phyloP scores from a whole-genome alignment of 2,888 invertebrate genomes.

The Prionchulus punctatus region DNA sequence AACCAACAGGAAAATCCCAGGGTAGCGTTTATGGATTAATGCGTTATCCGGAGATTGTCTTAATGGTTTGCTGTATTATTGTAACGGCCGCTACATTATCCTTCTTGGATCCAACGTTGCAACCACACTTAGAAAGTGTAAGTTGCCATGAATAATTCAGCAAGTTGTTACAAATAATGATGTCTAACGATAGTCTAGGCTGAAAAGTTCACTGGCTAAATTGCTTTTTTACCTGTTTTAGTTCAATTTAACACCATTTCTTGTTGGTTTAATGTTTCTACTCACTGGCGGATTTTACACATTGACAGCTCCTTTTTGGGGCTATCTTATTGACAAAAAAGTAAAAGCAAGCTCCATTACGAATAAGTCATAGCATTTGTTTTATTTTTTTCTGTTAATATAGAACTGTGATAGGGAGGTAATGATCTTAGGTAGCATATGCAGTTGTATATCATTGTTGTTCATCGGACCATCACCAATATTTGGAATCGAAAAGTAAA shows the following conservation, averaged over 20 bases:
- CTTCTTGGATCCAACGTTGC: conserved; percentile 70
- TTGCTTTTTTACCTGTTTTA: conserved; percentile 6
- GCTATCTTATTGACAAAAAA: conserved; percentile 21
- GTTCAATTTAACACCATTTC: conserved; percentile 27
- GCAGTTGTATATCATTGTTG: conserved; percentile 26
- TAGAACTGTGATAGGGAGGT: conserved; percentile 8
- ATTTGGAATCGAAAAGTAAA: conserved; percentile 19
- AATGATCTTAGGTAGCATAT: conserved; percentile 25
- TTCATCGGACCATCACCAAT: conserved; percentile 30
- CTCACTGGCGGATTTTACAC: conserved; percentile 28
- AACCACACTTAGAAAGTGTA: conserved; percentile 61
- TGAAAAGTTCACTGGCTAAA: too few species aligned
- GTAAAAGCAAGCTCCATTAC: neutral
- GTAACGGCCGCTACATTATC: conserved; percentile 31
- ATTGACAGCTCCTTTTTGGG: conserved; percentile 23
- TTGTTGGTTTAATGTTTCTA: conserved; percentile 29
- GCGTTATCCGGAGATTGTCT: conserved; percentile 17
- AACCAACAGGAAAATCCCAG: neutral
- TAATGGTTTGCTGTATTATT: conserved; percentile 20
- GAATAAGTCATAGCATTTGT: neutral
- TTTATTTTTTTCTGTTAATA: neutral
- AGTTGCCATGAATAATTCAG: neutral
- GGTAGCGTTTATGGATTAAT: conserved; percentile 14
- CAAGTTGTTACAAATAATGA: neutral
- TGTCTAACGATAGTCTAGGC: too few species aligned